Base-by-base conservation (phyloP, 92 coral and sea anemone species). In the Ricordea florida region DNA sequence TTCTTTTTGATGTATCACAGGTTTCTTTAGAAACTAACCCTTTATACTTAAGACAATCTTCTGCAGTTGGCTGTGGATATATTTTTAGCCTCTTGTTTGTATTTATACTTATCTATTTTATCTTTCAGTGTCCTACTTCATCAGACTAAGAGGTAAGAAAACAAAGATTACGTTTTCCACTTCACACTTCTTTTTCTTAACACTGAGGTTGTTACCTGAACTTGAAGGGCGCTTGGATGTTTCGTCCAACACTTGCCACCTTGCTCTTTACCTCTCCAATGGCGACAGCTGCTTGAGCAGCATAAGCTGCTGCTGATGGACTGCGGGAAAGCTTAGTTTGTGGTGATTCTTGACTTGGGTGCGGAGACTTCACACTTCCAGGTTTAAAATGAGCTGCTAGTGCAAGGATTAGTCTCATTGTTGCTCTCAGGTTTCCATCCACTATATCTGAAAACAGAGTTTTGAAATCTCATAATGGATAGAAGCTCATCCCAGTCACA, bases 341-440 rank as follows among this genome's bases (percentile, higher is more conserved):
- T 10, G 73, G 70, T 11, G 89, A 56, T 33, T 79, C 10, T 10
- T 76, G 57, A 36, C 81, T 49, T 43, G 68, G 82, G 53, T 83
- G 89, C 18, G 86, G 33, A 47, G 84, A 90, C 49, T 91, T 88
- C 22, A 96, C 97, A 72, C 99, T 96, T 37, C 97, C 93, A 20
- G 99, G 99, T 59, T 96, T 96, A 69, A 96, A 96, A 55, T 96
- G 99, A 2, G 99, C 99, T 25, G 99, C 99, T 50, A 96, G 79
- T 1, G 99, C 94, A 20, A 96, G 83, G 23, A 96, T 93, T 15
- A 96, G 82, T 26, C 99, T 70, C 99, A 96, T 96, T 32, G 86
- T 92, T 17, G 99, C 92, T 81, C 92, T 96, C 30, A 92, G 38
- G 48, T 90, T 96, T 2, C 99, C 99, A 25, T 89, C 93, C 26